A percentile compares a stretch with the other conserved stretches of the same genome.
phyloP scores from a whole-genome alignment of 1,140 invertebrate species.

The Zophobas morio region DNA sequence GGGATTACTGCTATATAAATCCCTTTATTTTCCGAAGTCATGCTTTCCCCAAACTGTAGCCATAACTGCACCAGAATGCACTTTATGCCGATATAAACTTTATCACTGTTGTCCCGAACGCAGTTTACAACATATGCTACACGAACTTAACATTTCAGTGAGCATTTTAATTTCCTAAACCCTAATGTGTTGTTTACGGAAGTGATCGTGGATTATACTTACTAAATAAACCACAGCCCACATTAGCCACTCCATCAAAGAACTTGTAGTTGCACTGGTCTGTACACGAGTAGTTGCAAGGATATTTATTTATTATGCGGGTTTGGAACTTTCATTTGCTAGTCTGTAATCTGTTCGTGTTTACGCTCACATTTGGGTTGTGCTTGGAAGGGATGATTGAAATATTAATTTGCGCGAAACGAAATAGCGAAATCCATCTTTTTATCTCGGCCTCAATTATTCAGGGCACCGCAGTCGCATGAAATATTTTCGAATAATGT shows the following conservation, averaged over 20 bases:
- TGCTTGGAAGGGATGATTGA: slow-evolving; percentile 3
- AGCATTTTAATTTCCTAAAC: too few species aligned
- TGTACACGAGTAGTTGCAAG: slow-evolving; percentile 21
- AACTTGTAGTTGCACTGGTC: slow-evolving; percentile 21
- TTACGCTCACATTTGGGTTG: slow-evolving; percentile 21
- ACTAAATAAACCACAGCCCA: slow-evolving; percentile 24
- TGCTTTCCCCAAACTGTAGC: too few species aligned
- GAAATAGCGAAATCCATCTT: slow-evolving; percentile 7
- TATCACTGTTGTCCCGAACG: too few species aligned
- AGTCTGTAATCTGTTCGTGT: slow-evolving; percentile 10
- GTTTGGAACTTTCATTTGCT: slow-evolving; percentile 34
- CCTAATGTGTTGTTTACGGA: too few species aligned
- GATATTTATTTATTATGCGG: slow-evolving; percentile 41
- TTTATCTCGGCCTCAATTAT: slow-evolving; percentile 19
- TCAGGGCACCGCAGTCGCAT: slow-evolving; percentile 7
- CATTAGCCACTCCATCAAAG: slow-evolving; percentile 23
- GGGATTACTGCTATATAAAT: too few species aligned
- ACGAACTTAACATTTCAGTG: too few species aligned
- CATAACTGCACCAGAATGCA: too few species aligned
- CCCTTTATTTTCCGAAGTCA: too few species aligned
- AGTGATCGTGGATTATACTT: not conserved
- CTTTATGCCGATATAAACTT: too few species aligned
- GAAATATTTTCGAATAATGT: slow-evolving; percentile 17
- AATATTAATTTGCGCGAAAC: slow-evolving; percentile 18
- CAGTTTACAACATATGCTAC: too few species aligned